Base-by-base conservation (phyloP, 2,888 invertebrate species). In the Rhogogaster chlorosoma region DNA sequence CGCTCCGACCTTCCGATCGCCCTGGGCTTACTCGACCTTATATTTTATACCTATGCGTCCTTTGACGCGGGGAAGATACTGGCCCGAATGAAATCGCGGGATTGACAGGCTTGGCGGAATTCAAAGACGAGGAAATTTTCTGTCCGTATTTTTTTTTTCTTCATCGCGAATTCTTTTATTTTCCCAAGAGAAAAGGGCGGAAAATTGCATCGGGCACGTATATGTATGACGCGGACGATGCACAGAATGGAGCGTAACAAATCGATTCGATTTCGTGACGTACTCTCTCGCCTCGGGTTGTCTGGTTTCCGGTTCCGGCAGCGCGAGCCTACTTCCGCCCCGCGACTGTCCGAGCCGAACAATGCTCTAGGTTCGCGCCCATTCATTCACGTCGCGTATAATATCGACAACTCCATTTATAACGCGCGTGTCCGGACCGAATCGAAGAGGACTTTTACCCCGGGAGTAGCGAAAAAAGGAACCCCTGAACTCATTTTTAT, bases 221-320 rank as follows among this genome's bases (percentile, higher is more conserved):
- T n/a, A 64, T n/a, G n/a, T n/a, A n/a, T n/a, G 18, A 22, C 0
- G 61, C 12, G 57, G 61, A 57, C 10, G 38, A 3, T 26, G 83
- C 29, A 29, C 36, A 45, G 67, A 42, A 45, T 32, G 45, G 83
- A 70, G 64, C 67, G 61, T 80, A 80, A 80, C 80, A 80, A 67
- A 83, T 83, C 83, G 83, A 83, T 83, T 83, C 83, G 38, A 83
- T 67, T 70, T 32, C 83, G 83, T 42, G 70, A 70, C 83, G 83
- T 83, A 83, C 67, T 83, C 67, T 83, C 67, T 64, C 83, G 83
- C 83, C 45, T 83, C 83, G 45, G 80, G 86, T 84, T 86, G 87
- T 86, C 88, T 88, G 87, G 88, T 88, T 89, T 88, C 88, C 89
- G 88, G 83, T 89, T 88, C 88, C 89, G 85, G 88, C 70, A 84